Percentiles rank a stretch among this genome's conserved stretches.
These are phyloP conservation scores for Enteromius treurensis DNA, from an alignment of 2,797 vertebrate species.

Conservation along the genomic window DNA sequence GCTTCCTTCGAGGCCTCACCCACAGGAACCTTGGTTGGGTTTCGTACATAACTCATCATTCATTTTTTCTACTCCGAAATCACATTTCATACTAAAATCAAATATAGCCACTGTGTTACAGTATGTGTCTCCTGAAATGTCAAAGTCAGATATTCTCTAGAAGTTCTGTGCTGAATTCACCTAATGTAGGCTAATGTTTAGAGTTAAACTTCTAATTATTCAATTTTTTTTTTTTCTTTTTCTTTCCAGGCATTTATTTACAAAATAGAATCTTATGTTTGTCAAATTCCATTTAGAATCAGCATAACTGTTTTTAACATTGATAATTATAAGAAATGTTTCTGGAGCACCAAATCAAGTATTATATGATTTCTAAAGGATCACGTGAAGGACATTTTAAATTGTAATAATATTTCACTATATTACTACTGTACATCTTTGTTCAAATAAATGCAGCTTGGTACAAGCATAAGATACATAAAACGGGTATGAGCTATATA, in stretches of 20 bases:
- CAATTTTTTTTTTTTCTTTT: background rate
- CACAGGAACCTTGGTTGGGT: background rate
- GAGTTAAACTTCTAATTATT: background rate
- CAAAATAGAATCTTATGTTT: background rate
- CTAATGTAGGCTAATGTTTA: background rate
- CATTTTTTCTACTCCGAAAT: background rate
- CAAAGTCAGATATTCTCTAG: background rate
- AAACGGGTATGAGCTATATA: too few species aligned
- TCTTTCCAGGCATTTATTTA: background rate
- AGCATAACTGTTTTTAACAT: background rate
- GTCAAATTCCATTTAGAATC: background rate
- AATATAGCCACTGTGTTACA: background rate
- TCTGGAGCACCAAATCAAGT: background rate
- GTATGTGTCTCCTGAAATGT: background rate
- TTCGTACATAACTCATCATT: constrained; percentile 1
- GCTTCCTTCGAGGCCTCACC: background rate
- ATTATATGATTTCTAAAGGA: background rate
- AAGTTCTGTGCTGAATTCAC: background rate
- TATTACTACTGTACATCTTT: too few species aligned
- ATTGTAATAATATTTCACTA: too few species aligned
- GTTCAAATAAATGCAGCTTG: too few species aligned
- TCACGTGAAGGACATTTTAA: background rate
- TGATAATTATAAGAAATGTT: background rate
- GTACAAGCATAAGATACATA: too few species aligned
- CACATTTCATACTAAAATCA: background rate